Conservation (phyloP, 2,113 vertebrate species). For the Sapayoa aenigma region DNA sequence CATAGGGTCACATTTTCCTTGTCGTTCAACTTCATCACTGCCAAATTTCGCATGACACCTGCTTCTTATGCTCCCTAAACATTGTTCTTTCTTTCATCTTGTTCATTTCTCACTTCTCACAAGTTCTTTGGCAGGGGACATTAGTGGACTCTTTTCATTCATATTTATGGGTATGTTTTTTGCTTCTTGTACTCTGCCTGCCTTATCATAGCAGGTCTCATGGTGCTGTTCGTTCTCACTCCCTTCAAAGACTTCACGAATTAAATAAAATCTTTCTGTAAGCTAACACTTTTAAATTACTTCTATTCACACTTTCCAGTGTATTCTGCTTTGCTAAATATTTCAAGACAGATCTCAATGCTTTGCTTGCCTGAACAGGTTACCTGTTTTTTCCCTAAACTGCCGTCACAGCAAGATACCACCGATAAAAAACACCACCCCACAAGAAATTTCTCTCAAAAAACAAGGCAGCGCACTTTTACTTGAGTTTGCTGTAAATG, state of each 20-base stretch:
- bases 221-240: neutral
- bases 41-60: neutral
- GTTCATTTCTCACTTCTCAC: neutral
- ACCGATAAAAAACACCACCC: neutral
- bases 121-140: neutral
- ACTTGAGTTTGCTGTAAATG: neutral
- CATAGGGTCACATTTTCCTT: neutral
- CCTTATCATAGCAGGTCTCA: neutral
- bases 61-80: neutral
- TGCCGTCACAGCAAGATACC: neutral
- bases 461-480: neutral
- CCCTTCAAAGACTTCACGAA: neutral
- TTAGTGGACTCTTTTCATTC: neutral
- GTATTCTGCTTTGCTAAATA: neutral
- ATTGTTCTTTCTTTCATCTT: neutral
- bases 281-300: slow-evolving; percentile 44
- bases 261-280: slow-evolving; percentile 7
- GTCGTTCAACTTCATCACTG: neutral
- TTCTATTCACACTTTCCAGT: slow-evolving; percentile 15
- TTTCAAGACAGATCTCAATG: neutral
- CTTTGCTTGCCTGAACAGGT: slow-evolving; percentile 10
- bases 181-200: neutral
- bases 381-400: neutral
- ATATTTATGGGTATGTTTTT: neutral
- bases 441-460: neutral